A percentile compares a stretch with the other conserved stretches of the same genome.
Evolutionary conservation across 2,113 vertebrate genomes (phyloP).

Genomic region (Microcebus ravelobensis): DNA sequence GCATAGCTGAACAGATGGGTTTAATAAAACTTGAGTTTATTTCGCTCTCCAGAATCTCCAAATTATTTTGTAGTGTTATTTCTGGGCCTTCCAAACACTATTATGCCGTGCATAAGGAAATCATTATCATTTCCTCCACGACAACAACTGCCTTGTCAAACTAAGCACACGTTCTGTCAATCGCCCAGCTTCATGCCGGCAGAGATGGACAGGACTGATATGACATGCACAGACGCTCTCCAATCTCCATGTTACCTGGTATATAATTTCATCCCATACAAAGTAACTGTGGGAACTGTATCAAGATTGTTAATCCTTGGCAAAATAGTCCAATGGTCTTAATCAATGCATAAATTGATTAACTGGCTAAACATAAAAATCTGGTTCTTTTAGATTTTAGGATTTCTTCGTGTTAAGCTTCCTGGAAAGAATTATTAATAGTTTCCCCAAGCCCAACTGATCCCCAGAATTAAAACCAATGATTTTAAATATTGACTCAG

Average conservation of each 20-base stretch:
- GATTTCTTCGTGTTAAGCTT: not conserved
- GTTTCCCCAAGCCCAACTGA: not conserved
- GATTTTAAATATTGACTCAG: not conserved
- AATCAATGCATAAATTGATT: not conserved
- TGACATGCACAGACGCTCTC: not conserved
- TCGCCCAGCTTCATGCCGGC: not conserved
- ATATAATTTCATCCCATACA: not conserved
- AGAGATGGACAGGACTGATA: not conserved
- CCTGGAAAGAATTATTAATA: not conserved
- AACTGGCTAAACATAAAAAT: not conserved
- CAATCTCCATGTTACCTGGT: not conserved
- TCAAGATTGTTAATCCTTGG: not conserved
- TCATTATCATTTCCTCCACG: not conserved
- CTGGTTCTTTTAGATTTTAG: not conserved
- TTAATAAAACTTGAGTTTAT: conserved; percentile 11
- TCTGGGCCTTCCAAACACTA: not conserved
- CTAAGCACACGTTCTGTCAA: not conserved
- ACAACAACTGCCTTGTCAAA: not conserved
- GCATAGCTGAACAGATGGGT: not conserved
- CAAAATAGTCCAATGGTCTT: not conserved
- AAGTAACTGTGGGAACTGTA: not conserved
- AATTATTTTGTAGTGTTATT: not conserved
- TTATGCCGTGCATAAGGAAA: not conserved
- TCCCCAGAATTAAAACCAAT: not conserved
- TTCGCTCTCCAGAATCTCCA: not conserved